Conservation (phyloP, 2,888 invertebrate genomes). For the Cerastis leucographa region DNA sequence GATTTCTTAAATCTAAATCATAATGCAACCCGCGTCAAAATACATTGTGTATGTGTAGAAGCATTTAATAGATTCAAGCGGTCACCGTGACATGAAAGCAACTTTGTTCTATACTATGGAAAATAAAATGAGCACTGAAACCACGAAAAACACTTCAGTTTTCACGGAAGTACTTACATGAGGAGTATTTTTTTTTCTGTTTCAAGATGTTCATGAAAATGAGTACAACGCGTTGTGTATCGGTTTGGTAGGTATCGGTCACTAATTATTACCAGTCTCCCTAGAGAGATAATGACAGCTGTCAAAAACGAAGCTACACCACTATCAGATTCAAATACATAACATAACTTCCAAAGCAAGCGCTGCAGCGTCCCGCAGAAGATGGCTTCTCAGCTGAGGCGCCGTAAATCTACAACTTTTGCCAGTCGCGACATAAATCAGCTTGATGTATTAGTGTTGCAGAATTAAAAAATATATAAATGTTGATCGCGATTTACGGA, state of each 20-base stretch:
- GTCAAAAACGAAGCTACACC: not conserved
- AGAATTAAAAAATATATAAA: constrained; percentile 80
- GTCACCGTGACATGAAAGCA: not conserved
- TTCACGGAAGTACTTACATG: not conserved
- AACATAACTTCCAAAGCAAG: not conserved
- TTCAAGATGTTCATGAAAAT: no score
- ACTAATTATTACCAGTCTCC: not conserved
- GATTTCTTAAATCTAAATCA: not conserved
- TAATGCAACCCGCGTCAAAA: not conserved
- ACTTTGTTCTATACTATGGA: not conserved
- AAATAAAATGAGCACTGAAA: not conserved
- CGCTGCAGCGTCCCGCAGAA: constrained; percentile 50
- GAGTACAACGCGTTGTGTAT: not conserved
- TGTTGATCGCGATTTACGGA: constrained; percentile 68
- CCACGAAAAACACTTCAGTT: not conserved
- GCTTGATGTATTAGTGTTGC: constrained; percentile 78
- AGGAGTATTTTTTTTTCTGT: no score
- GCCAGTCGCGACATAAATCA: constrained; percentile 78
- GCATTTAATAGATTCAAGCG: no score
- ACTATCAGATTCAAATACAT: not conserved
- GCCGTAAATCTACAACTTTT: constrained; percentile 78
- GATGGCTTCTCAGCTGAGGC: constrained; percentile 60
- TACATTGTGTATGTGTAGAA: not conserved
- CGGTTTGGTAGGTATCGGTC: no score
- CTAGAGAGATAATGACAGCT: constrained; percentile 4